A percentile compares a stretch with the other conserved stretches of the same genome.
Conservation (phyloP, 1,140 invertebrate species). For the Anadara kagoshimensis region DNA sequence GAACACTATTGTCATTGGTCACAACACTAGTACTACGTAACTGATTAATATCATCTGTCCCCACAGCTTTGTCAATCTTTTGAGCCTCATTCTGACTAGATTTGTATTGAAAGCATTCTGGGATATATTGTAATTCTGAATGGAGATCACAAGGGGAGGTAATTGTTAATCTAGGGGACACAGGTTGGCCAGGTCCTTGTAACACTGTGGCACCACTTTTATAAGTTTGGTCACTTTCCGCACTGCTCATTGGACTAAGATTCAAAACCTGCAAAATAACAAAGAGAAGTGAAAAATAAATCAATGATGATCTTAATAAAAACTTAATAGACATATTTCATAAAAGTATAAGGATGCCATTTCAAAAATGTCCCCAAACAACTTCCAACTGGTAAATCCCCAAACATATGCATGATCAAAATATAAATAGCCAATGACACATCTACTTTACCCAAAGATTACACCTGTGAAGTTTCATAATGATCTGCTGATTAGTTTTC, state of each 20-base stretch:
- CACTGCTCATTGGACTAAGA: constrained; percentile 47
- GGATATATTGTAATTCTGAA: constrained; percentile 10
- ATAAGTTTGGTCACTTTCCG: constrained; percentile 50
- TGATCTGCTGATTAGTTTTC: too few relatives aligned
- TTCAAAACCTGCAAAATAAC: constrained; percentile 26
- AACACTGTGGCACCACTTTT: constrained; percentile 42
- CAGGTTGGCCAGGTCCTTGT: constrained; percentile 2
- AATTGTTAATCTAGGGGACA: constrained; percentile 9
- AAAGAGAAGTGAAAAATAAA: neutral
- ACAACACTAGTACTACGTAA: neutral
- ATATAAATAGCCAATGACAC: too few relatives aligned
- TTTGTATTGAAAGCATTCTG: neutral
- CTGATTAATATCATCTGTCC: constrained; percentile 28
- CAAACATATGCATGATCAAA: too few relatives aligned
- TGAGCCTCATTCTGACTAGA: neutral
- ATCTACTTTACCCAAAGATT: too few relatives aligned
- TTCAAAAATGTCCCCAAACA: too few relatives aligned
- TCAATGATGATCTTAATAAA: too few relatives aligned
- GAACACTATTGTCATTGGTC: neutral
- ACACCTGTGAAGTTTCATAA: too few relatives aligned
- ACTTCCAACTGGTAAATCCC: too few relatives aligned
- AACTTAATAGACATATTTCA: too few relatives aligned
- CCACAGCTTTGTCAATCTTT: constrained; percentile 25
- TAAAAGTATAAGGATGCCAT: too few relatives aligned
- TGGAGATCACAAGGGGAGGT: constrained; percentile 2